phyloP scores from a whole-genome alignment of 1,140 invertebrate species.

The Anthonomus grandis region DNA sequence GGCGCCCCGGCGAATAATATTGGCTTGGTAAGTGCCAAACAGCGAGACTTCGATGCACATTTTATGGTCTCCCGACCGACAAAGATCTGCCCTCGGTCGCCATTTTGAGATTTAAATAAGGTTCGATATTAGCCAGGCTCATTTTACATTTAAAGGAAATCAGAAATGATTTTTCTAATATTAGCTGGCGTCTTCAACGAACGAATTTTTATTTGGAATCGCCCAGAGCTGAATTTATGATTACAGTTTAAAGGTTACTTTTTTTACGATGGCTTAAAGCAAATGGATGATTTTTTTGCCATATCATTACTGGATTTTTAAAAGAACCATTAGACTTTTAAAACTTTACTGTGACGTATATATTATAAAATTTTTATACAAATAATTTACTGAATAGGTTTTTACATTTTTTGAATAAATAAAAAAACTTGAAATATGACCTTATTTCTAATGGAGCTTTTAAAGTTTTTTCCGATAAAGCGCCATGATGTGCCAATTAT shows the following conservation, averaged over 20 bases:
- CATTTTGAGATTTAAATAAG: slow-evolving; percentile 22
- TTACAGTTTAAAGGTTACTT: slow-evolving; percentile 2
- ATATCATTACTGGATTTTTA: no score
- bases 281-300: slow-evolving; percentile 1
- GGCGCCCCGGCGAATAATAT: slow-evolving; percentile 27
- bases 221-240: slow-evolving; percentile 14
- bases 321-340: no score
- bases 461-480: no score
- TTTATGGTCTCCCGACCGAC: slow-evolving; percentile 21
- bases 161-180: slow-evolving; percentile 14
- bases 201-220: slow-evolving; percentile 1
- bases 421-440: no score
- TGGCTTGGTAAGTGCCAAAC: slow-evolving; percentile 32
- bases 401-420: no score
- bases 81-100: slow-evolving; percentile 16
- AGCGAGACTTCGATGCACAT: slow-evolving; percentile 28
- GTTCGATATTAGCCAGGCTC: slow-evolving; percentile 11
- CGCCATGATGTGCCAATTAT: no score
- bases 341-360: no score
- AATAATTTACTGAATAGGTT: no score
- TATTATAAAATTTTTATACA: no score
- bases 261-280: no score
- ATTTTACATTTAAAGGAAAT: slow-evolving; percentile 22
- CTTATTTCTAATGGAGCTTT: no score
- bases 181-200: slow-evolving; percentile 1